phyloP scores from a whole-genome alignment of 2,113 vertebrate species.

The Hemicordylus capensis region DNA sequence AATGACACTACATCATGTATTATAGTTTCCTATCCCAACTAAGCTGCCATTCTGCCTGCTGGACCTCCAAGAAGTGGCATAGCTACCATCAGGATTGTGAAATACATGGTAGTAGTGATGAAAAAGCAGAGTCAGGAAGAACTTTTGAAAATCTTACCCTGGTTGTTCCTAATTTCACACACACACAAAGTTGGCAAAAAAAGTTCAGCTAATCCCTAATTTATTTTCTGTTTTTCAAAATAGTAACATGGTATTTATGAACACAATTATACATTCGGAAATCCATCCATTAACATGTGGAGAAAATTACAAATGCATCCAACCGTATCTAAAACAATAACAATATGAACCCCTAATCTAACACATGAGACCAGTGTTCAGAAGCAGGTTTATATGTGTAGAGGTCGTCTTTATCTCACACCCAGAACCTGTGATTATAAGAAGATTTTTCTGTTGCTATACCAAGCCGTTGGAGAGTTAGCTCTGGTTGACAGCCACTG shows the following conservation, averaged over 20 bases:
- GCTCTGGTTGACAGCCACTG: background rate
- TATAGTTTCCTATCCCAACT: too few relatives aligned
- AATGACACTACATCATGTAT: too few relatives aligned
- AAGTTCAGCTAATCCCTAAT: background rate
- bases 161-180: too few relatives aligned
- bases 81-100: too few relatives aligned
- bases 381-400: background rate
- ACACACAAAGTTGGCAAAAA: too few relatives aligned
- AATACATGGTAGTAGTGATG: too few relatives aligned
- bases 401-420: background rate
- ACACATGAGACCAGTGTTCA: too few relatives aligned
- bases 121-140: too few relatives aligned
- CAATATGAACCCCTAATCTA: background rate
- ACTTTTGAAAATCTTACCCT: too few relatives aligned
- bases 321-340: background rate
- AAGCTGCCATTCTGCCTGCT: too few relatives aligned
- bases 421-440: background rate
- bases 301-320: background rate
- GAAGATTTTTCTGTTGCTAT: background rate
- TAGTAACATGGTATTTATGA: background rate
- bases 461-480: background rate
- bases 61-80: too few relatives aligned
- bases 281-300: background rate
- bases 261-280: background rate
- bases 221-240: background rate